Evolutionary conservation across 2,797 vertebrate species (phyloP).

Genomic region (Gambelia wislizenii): DNA sequence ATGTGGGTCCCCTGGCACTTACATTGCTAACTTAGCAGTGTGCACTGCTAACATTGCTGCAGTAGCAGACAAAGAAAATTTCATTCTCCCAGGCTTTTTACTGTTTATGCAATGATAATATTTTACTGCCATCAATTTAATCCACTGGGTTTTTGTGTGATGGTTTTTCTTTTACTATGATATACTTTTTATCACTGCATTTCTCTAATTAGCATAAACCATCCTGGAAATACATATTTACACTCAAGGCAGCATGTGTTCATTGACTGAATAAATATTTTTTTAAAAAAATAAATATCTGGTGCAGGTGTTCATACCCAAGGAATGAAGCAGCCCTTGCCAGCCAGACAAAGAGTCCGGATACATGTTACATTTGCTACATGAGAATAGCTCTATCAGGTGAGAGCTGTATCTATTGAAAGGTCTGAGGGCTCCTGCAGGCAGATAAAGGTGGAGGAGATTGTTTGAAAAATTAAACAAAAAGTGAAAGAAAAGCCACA

Average conservation of each 20-base stretch:
- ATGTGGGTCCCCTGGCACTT: neutral
- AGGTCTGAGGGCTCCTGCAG: neutral
- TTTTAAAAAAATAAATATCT: neutral
- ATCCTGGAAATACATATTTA: neutral
- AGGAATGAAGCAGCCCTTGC: neutral
- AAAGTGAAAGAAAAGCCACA: neutral
- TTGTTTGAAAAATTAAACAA: neutral
- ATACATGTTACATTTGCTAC: neutral
- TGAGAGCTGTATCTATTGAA: neutral
- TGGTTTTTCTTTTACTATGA: neutral
- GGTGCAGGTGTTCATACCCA: too few relatives aligned
- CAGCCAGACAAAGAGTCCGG: neutral
- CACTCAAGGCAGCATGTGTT: neutral
- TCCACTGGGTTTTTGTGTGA: neutral
- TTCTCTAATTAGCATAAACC: neutral
- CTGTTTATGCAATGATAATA: neutral
- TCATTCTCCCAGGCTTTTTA: neutral
- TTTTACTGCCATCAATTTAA: neutral
- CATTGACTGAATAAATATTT: neutral
- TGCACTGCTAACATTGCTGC: neutral
- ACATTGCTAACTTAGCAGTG: neutral
- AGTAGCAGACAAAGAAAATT: neutral
- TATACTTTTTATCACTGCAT: neutral
- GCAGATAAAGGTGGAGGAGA: neutral
- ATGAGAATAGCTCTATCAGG: neutral